Evolutionary conservation across 2,888 invertebrate species (phyloP).

Genomic region (Tromatobia lineatoria): DNA sequence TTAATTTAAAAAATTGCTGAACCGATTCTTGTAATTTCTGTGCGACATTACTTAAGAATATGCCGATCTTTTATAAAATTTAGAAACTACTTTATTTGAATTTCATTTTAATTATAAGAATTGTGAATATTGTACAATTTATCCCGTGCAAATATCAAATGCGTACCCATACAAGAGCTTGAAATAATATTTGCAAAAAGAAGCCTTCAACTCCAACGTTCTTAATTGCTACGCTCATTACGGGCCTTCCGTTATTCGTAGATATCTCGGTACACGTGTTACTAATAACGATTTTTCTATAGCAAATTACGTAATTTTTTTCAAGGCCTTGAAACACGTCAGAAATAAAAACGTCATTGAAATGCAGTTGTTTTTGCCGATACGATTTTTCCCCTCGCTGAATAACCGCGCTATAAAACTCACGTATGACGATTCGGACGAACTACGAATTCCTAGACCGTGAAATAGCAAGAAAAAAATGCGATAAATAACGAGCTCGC

Average conservation of each 20-base stretch:
- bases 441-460: slow-evolving; percentile 6
- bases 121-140: too few species aligned
- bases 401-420: neutral
- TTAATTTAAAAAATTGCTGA: too few species aligned
- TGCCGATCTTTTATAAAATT: too few species aligned
- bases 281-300: neutral
- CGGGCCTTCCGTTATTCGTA: too few species aligned
- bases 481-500: slow-evolving; percentile 18
- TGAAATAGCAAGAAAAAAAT: slow-evolving; percentile 8
- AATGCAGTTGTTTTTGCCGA: neutral
- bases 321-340: neutral
- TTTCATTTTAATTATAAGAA: too few species aligned
- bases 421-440: neutral
- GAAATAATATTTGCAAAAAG: neutral
- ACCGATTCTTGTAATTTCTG: too few species aligned
- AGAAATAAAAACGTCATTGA: neutral
- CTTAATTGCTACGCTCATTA: neutral
- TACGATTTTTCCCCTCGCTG: neutral
- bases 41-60: too few species aligned
- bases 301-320: neutral
- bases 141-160: neutral
- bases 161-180: neutral
- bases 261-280: too few species aligned
- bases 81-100: too few species aligned
- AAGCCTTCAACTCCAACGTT: neutral